These are phyloP conservation scores for Drosophila ananassae DNA, from an alignment of 1,140 invertebrate species.

Conservation along the genomic window DNA sequence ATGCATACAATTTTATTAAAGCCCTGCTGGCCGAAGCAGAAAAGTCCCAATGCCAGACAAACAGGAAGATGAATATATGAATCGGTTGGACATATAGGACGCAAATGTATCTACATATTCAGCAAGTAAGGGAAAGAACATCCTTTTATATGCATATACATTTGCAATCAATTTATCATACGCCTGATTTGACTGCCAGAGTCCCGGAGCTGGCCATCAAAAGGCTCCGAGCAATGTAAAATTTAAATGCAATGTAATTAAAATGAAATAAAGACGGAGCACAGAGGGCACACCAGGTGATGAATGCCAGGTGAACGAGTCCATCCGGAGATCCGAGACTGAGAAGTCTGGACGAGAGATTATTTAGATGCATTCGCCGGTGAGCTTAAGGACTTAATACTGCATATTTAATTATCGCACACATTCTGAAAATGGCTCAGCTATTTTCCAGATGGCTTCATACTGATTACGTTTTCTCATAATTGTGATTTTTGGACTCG, in stretches of 20 bases:
- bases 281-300: slow-evolving; percentile 18
- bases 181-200: slow-evolving; percentile 60
- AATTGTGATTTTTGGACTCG: slow-evolving; percentile 24
- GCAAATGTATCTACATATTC: slow-evolving; percentile 4
- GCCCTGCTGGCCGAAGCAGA: slow-evolving; percentile 8
- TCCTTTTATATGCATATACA: slow-evolving; percentile 24
- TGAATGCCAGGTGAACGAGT: slow-evolving; percentile 27
- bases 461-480: slow-evolving; percentile 19
- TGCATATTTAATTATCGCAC: slow-evolving; percentile 40
- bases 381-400: slow-evolving; percentile 18
- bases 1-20: slow-evolving; percentile 54
- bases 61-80: slow-evolving; percentile 9
- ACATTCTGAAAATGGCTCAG: slow-evolving; percentile 24
- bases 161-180: slow-evolving; percentile 75
- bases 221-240: slow-evolving; percentile 27
- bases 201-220: slow-evolving; percentile 27
- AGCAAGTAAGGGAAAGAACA: slow-evolving; percentile 16
- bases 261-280: slow-evolving; percentile 63
- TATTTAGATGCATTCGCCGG: slow-evolving; percentile 23
- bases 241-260: slow-evolving; percentile 70
- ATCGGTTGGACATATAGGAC: background rate
- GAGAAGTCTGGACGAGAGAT: slow-evolving; percentile 5
- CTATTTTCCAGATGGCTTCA: slow-evolving; percentile 30
- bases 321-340: background rate
- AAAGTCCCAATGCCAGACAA: slow-evolving; percentile 29